These are phyloP conservation scores for human (Homo sapiens) DNA, from an alignment of 2,113 vertebrate species.

Conservation along the genomic window GRCh38 chr2:164084001-164084500, in stretches of 20 bases:
- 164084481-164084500: not conserved
- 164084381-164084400: conserved; percentile 41
- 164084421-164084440: not conserved
- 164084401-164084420: conserved; percentile 13
- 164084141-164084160: conserved; percentile 34
- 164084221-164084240: conserved; percentile 67
- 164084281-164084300: conserved; percentile 76
- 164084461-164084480: not conserved
- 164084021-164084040: not conserved
- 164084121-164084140: conserved; percentile 27
- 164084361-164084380: conserved; percentile 48
- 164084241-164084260: conserved; percentile 66
- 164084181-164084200: not conserved
- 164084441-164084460: conserved; percentile 6
- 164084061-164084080: not conserved
- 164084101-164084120: not conserved
- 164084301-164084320: conserved; percentile 63
- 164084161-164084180: conserved; percentile 14
- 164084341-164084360: conserved; percentile 54
- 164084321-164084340: conserved; percentile 58
- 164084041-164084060: not conserved
- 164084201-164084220: conserved; percentile 66
- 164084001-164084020: not conserved
- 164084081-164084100: conserved; percentile 17
- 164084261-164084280: conserved; percentile 69